These are phyloP conservation scores for Achlya flavicornis DNA, from an alignment of 2,888 invertebrate species.

Conservation along the genomic window DNA sequence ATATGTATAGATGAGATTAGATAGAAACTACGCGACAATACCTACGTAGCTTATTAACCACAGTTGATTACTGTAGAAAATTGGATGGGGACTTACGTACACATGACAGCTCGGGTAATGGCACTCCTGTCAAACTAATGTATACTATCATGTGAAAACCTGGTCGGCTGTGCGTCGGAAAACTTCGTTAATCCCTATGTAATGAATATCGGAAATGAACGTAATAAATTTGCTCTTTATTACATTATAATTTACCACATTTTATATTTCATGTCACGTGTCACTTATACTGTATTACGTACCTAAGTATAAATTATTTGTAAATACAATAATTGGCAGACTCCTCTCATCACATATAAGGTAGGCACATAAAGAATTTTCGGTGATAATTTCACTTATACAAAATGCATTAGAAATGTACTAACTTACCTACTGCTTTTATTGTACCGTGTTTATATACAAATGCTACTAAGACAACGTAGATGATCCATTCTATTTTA, in stretches of 20 bases:
- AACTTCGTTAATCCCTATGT: slow-evolving; percentile 3
- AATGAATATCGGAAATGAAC: slow-evolving; percentile 4
- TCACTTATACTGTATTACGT: not conserved
- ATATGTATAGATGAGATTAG: slow-evolving; percentile 21
- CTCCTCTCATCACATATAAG: no score
- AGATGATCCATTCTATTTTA: no score
- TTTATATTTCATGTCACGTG: not conserved
- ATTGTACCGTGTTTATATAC: no score
- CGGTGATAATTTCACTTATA: no score
- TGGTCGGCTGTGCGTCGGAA: not conserved
- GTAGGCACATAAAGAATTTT: no score
- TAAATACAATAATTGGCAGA: no score
- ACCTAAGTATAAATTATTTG: no score
- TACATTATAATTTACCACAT: not conserved
- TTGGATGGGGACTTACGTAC: slow-evolving; percentile 64
- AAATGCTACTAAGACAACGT: no score
- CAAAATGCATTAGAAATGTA: no score
- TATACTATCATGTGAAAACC: slow-evolving; percentile 1
- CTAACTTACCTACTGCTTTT: no score
- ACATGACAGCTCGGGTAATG: slow-evolving; percentile 47
- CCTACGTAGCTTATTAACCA: slow-evolving; percentile 63
- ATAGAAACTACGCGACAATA: slow-evolving; percentile 53
- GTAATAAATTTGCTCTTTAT: not conserved
- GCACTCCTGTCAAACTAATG: slow-evolving; percentile 37
- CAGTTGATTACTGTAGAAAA: slow-evolving; percentile 67